Evolutionary conservation across 2,797 vertebrate species (phyloP).

Genomic region (Anguilla megastoma): DNA sequence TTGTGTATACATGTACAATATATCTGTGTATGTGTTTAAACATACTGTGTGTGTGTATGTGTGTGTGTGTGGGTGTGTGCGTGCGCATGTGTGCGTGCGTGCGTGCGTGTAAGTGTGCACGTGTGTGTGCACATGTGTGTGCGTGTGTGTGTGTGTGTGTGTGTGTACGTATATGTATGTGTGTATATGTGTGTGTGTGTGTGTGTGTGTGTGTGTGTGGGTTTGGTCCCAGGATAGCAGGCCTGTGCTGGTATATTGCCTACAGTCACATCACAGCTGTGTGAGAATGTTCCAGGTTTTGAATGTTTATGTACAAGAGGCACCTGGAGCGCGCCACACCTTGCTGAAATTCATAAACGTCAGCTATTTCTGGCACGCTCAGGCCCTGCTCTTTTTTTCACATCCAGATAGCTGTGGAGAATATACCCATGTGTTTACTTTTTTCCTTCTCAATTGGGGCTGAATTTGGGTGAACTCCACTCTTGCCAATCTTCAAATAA

Average conservation of each 20-base stretch:
- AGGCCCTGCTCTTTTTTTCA: conserved; percentile 61
- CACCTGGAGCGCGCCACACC: conserved; percentile 83
- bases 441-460: not conserved
- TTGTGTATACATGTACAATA: not conserved
- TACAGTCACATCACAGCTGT: conserved; percentile 76
- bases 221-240: conserved; percentile 68
- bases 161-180: not conserved
- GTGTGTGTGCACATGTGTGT: not conserved
- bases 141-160: not conserved
- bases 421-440: conserved; percentile 50
- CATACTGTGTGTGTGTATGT: not conserved
- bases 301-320: conserved; percentile 65
- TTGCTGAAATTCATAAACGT: conserved; percentile 72
- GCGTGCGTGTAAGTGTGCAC: conserved; percentile 26
- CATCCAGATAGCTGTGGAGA: conserved; percentile 55
- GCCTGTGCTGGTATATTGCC: conserved; percentile 71
- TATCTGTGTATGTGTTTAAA: not conserved
- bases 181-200: conserved; percentile 23
- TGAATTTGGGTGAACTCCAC: not conserved
- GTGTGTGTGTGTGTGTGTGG: conserved; percentile 41
- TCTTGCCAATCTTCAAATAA: not conserved
- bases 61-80: conserved; percentile 14
- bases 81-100: conserved; percentile 34
- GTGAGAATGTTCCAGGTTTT: conserved; percentile 69
- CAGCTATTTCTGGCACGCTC: conserved; percentile 70